Evolutionary conservation across 2,797 vertebrate species (phyloP).

Genomic region (Aulostomus chinensis): DNA sequence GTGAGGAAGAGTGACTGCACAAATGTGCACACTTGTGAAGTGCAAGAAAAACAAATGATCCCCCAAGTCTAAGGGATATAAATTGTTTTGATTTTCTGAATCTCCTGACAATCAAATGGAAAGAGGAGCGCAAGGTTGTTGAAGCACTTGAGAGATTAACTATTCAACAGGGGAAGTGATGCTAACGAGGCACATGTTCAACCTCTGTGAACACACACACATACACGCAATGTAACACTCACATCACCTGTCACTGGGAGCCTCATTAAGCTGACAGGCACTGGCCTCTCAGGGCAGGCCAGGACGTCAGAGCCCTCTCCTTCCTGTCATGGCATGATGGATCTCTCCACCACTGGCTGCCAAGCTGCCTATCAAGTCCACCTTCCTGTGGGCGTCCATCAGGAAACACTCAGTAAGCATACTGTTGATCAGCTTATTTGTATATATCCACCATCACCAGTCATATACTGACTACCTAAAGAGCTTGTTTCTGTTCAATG

Average conservation of each 20-base stretch:
- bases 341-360: slow-evolving; percentile 71
- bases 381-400: slow-evolving; percentile 68
- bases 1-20: not conserved
- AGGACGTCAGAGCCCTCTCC: slow-evolving; percentile 67
- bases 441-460: slow-evolving; percentile 29
- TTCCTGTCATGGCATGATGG: slow-evolving; percentile 73
- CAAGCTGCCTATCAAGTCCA: slow-evolving; percentile 73
- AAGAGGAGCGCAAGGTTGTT: slow-evolving; percentile 8
- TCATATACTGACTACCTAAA: too few species aligned
- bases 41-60: slow-evolving; percentile 3
- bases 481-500: too few species aligned
- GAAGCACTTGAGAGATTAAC: slow-evolving; percentile 9
- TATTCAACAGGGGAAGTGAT: slow-evolving; percentile 25
- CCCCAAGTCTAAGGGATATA: too few species aligned
- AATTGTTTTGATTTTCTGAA: too few species aligned
- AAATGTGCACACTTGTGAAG: slow-evolving; percentile 20
- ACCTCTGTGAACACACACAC: slow-evolving; percentile 32
- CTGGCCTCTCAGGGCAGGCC: slow-evolving; percentile 72
- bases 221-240: slow-evolving; percentile 51
- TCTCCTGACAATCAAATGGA: too few species aligned
- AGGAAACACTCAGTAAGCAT: slow-evolving; percentile 67
- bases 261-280: slow-evolving; percentile 77
- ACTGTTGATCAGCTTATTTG: slow-evolving; percentile 67
- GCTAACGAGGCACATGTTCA: slow-evolving; percentile 59
- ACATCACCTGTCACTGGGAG: slow-evolving; percentile 73